Evolutionary conservation across 2,797 vertebrate genomes (phyloP).

Genomic region (Thamnophis elegans): DNA sequence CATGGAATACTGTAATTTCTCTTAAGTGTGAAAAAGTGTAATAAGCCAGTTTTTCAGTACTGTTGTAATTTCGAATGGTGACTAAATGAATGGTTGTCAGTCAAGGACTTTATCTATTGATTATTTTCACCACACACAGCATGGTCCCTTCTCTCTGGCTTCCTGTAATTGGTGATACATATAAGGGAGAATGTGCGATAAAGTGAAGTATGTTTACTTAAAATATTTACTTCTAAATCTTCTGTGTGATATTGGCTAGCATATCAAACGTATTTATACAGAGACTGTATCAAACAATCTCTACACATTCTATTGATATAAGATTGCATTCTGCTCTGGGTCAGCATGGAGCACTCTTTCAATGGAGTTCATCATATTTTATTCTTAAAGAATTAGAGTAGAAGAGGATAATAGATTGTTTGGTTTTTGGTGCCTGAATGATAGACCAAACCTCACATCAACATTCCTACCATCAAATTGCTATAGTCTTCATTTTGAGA

Average conservation of each 20-base stretch:
- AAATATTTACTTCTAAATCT: neutral
- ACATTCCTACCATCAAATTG: neutral
- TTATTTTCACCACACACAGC: neutral
- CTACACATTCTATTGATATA: neutral
- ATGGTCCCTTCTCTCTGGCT: neutral
- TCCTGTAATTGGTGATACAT: neutral
- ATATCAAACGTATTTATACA: neutral
- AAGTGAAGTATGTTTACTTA: neutral
- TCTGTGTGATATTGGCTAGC: neutral
- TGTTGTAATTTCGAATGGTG: neutral
- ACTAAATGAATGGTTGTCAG: neutral
- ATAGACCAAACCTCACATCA: neutral
- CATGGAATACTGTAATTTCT: neutral
- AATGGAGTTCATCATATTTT: neutral
- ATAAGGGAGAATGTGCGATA: neutral
- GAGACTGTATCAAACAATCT: neutral
- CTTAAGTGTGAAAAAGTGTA: neutral
- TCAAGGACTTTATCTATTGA: neutral
- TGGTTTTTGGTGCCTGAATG: neutral
- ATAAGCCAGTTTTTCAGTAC: neutral
- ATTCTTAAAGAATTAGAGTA: neutral
- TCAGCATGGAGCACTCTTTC: neutral
- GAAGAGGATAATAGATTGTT: neutral
- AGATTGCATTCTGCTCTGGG: neutral
- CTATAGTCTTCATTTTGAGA: neutral